Evolutionary conservation across 2,797 vertebrate genomes (phyloP).

Genomic region (Rhinella marina): DNA sequence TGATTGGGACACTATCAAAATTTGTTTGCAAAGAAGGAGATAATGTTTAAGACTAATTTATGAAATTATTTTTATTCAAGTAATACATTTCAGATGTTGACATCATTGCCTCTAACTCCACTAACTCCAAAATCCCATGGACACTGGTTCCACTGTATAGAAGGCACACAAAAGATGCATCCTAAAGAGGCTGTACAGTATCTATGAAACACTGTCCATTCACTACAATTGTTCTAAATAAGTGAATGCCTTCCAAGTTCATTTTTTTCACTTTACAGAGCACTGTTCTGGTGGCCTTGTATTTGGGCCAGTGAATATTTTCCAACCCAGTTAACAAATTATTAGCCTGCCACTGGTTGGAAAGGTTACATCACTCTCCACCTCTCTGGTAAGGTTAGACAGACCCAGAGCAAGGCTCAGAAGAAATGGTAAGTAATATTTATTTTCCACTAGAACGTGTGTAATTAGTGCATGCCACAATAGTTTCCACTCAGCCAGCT

Average conservation of each 20-base stretch:
- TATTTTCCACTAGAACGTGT: constrained; percentile 54
- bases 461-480: constrained; percentile 57
- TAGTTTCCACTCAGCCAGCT: constrained; percentile 54
- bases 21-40: too few relatives aligned
- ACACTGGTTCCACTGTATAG: not conserved
- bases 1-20: too few relatives aligned
- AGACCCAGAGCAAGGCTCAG: constrained; percentile 31
- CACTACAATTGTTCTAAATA: not conserved
- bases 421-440: constrained; percentile 48
- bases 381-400: constrained; percentile 5
- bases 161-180: not conserved
- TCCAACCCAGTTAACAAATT: constrained; percentile 17
- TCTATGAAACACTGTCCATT: not conserved
- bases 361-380: constrained; percentile 44
- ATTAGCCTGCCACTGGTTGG: not conserved
- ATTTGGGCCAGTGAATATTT: constrained; percentile 32
- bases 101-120: not conserved
- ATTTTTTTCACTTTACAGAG: not conserved
- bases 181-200: not conserved
- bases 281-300: constrained; percentile 16
- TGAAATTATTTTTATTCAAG: too few relatives aligned
- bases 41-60: too few relatives aligned
- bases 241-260: not conserved
- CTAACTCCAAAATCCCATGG: not conserved
- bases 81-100: not conserved